Evolutionary conservation across 2,888 invertebrate species (phyloP), one percentile per base, ranked within the genome.

Genomic region (Macrophya annulata): DNA sequence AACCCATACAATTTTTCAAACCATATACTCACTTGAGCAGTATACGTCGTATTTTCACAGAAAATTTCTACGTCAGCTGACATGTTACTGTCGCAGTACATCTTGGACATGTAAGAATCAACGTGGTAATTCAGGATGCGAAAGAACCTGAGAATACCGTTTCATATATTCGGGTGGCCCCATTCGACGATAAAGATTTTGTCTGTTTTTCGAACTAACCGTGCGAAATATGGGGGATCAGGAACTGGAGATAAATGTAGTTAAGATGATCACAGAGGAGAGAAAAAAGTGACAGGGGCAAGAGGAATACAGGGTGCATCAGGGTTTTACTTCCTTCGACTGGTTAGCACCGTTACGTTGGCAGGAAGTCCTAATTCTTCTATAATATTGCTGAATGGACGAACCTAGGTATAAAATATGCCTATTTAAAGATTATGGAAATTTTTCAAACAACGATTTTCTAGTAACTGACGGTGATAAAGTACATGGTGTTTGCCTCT

Each of bases 151-250:
- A 87, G 79, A 68, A 87, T 72, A n/a, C 88, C 88, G 31, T 88
- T 88, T 10, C 86, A 85, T 84, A 85, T 87, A 25, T 87, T 86
- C 10, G 88, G 88, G 74, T 87, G 86, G 2, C 88, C 87, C 88
- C 88, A 88, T 84, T 87, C 88, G 25, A 88, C 45, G 72, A 87
- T 86, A 43, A 87, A 85, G 9, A 85, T 77, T 51, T 84, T 65
- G 17, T 86, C 74, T 5, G 85, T 86, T 85, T 86, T 88, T 74
- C 84, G 59, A 21, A 87, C 17, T 65, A 87, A 15, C 2, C 59
- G 72, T 6, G 87, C 37, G 25, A 87, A 88, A 9, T 87, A 87
- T 31, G 88, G 88, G 37, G 87, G 85, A 51, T 87, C 87, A 48
- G 88, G 85, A 55, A 68, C 88, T 88, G 76, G n/a, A 21, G 68